phyloP scores from a whole-genome alignment of 1,140 invertebrate genomes.

The Hyphantria cunea region DNA sequence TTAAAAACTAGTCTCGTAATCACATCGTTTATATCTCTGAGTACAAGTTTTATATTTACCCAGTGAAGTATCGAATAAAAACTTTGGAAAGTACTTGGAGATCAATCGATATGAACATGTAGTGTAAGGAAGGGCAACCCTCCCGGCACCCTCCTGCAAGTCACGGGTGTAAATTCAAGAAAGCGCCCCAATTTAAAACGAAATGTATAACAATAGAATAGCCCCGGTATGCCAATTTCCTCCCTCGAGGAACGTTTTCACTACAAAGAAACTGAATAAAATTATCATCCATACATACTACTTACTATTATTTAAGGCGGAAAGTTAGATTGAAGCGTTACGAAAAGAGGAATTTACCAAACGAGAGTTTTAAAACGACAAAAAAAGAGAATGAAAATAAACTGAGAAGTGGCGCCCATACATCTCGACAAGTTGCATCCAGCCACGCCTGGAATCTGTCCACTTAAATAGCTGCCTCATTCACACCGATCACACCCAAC shows the following conservation, averaged over 20 bases:
- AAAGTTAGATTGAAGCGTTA: slow-evolving; percentile 29
- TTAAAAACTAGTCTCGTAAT: slow-evolving; percentile 9
- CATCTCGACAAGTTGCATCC: slow-evolving; percentile 30
- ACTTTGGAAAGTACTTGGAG: slow-evolving; percentile 1
- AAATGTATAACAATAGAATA: slow-evolving; percentile 75
- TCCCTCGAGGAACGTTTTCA: slow-evolving; percentile 57
- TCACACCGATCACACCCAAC: slow-evolving; percentile 48
- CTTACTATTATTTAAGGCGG: slow-evolving; percentile 24
- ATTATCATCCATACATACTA: slow-evolving; percentile 48
- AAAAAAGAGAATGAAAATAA: slow-evolving; percentile 28
- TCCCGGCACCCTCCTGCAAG: slow-evolving; percentile 57
- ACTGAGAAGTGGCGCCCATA: slow-evolving; percentile 36
- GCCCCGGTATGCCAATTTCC: slow-evolving; percentile 75
- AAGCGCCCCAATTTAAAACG: slow-evolving; percentile 77
- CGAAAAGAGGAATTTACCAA: slow-evolving; percentile 23
- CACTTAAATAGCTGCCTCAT: slow-evolving; percentile 46
- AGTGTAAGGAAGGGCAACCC: slow-evolving; percentile 40
- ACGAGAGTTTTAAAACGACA: slow-evolving; percentile 18
- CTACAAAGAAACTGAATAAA: slow-evolving; percentile 60
- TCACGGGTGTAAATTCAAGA: slow-evolving; percentile 79
- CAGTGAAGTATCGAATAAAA: slow-evolving; percentile 37
- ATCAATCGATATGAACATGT: slow-evolving; percentile 46
- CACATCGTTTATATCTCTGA: too few relatives aligned
- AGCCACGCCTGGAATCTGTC: slow-evolving; percentile 53
- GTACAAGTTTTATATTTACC: slow-evolving; percentile 17